Percentiles rank a stretch among this genome's conserved stretches.
Conservation (phyloP, 2,113 vertebrate species). For the Trematomus loennbergii region DNA sequence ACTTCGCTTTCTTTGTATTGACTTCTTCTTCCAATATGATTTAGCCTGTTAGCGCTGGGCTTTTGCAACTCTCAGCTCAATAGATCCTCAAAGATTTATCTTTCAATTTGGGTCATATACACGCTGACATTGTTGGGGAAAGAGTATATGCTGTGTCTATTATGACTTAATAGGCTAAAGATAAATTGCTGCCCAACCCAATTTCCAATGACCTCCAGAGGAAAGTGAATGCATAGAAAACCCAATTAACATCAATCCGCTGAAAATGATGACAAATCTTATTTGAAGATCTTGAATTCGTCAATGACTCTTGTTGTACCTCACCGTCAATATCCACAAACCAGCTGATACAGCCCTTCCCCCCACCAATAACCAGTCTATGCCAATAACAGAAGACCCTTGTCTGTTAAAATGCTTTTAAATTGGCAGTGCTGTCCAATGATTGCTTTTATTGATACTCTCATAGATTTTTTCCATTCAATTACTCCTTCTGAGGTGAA, state of each 20-base stretch:
- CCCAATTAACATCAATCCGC: slow-evolving; percentile 56
- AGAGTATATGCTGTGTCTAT: slow-evolving; percentile 42
- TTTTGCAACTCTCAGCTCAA: slow-evolving; percentile 34
- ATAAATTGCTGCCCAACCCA: slow-evolving; percentile 51
- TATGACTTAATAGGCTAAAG: slow-evolving; percentile 50
- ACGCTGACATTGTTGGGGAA: slow-evolving; percentile 32
- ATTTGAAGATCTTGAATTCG: slow-evolving; percentile 50
- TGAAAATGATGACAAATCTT: slow-evolving; percentile 65
- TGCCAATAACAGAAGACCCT: slow-evolving; percentile 43
- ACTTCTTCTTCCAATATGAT: slow-evolving; percentile 1
- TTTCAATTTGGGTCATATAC: slow-evolving; percentile 39
- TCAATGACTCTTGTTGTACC: slow-evolving; percentile 43
- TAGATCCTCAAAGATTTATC: slow-evolving; percentile 49
- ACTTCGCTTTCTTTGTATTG: not conserved
- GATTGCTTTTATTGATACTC: slow-evolving; percentile 73
- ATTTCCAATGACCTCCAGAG: slow-evolving; percentile 63
- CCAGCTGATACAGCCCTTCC: slow-evolving; percentile 46
- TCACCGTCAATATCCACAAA: slow-evolving; percentile 47
- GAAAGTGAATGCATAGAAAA: slow-evolving; percentile 63
- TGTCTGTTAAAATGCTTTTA: slow-evolving; percentile 61
- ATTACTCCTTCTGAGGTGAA: slow-evolving; percentile 70
- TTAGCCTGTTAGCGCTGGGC: not conserved
- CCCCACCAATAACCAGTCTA: not conserved
- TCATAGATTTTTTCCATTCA: slow-evolving; percentile 75
- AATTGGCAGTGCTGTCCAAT: slow-evolving; percentile 57